phyloP scores from a whole-genome alignment of 1,140 invertebrate genomes.

The Drosophila cardini region DNA sequence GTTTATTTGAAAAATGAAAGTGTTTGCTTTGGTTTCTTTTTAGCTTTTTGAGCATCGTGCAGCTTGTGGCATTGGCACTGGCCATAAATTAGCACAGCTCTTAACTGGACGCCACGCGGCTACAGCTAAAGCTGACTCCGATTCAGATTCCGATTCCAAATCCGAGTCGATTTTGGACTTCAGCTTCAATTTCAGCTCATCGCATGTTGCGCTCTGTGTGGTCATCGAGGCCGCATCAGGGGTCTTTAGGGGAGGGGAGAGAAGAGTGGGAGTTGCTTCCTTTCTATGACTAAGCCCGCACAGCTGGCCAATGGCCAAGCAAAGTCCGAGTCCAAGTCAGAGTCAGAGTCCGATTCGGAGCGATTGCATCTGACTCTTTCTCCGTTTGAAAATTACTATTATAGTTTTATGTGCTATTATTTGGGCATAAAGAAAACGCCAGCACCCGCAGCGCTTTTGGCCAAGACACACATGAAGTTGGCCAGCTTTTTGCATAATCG shows the following conservation, averaged over 20 bases:
- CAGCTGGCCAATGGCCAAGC: conserved; percentile 57
- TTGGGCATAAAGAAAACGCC: conserved; percentile 78
- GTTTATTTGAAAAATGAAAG: conserved; percentile 75
- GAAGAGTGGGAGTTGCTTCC: conserved; percentile 26
- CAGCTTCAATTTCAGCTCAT: conserved; percentile 67
- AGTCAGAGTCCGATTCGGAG: conserved; percentile 5
- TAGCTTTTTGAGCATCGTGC: conserved; percentile 37
- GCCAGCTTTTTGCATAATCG: conserved; percentile 67
- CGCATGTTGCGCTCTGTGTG: conserved; percentile 64
- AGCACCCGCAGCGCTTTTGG: conserved; percentile 69
- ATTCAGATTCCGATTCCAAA: neutral
- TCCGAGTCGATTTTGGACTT: neutral
- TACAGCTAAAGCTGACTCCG: conserved; percentile 13
- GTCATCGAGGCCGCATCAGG: conserved; percentile 50
- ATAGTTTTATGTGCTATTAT: conserved; percentile 84
- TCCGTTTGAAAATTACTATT: conserved; percentile 82
- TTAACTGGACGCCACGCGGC: conserved; percentile 60
- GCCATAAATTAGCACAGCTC: conserved; percentile 72
- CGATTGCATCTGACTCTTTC: conserved; percentile 78
- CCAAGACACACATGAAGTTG: conserved; percentile 69
- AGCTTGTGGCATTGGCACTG: conserved; percentile 77
- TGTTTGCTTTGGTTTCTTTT: conserved; percentile 75
- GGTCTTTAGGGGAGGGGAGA: neutral
- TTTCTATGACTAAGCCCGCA: conserved; percentile 80
- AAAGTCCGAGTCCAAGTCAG: neutral